Conservation (phyloP, 2,888 invertebrate genomes). For the Archaeoteleia sp. region DNA sequence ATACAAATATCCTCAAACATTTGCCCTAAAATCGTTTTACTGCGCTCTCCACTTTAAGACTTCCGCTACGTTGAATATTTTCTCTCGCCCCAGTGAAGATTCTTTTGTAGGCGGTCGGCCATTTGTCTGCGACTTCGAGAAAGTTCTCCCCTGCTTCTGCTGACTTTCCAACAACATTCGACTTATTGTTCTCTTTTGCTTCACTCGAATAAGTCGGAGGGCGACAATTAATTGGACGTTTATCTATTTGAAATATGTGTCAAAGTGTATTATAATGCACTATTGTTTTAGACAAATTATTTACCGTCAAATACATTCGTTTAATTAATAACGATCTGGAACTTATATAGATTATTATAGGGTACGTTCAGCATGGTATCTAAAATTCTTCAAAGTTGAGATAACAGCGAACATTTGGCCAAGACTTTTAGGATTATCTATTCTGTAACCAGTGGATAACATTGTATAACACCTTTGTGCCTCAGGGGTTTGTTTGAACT, state of each 20-base stretch:
- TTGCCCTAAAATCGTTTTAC: constrained; percentile 23
- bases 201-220: constrained; percentile 16
- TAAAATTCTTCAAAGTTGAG: constrained; percentile 23
- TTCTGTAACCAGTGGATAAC: constrained; percentile 41
- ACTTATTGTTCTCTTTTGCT: constrained; percentile 25
- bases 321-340: too few relatives aligned
- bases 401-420: constrained; percentile 23
- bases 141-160: constrained; percentile 15
- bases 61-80: constrained; percentile 51
- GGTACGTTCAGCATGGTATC: too few relatives aligned
- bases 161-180: constrained; percentile 24
- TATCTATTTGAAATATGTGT: too few relatives aligned
- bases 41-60: constrained; percentile 36
- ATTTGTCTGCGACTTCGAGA: constrained; percentile 33
- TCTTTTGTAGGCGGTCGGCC: constrained; percentile 30
- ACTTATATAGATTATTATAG: too few relatives aligned
- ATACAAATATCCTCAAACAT: constrained; percentile 7
- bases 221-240: constrained; percentile 9
- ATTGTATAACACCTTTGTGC: constrained; percentile 51
- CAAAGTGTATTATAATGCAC: too few relatives aligned
- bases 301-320: too few relatives aligned
- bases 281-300: too few relatives aligned
- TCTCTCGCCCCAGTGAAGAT: constrained; percentile 48
- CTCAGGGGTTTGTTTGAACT: constrained; percentile 37
- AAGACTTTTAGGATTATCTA: constrained; percentile 25